A percentile compares a stretch with the other conserved stretches of the same genome.
Conservation (phyloP, 2,113 vertebrate genomes). For the Drymodes brunneopygia region DNA sequence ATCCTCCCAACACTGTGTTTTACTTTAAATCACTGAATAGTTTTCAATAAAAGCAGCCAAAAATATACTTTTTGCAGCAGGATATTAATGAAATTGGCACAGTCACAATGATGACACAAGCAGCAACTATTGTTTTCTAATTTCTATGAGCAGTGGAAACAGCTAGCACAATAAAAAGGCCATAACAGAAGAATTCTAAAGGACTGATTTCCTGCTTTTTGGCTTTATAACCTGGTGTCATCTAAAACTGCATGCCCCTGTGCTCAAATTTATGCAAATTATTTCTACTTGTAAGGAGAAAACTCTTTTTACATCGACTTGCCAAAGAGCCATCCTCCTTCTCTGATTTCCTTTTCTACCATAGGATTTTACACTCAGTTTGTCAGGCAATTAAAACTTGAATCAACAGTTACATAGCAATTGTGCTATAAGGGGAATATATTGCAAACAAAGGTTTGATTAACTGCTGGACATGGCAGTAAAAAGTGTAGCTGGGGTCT, state of each 20-base stretch:
- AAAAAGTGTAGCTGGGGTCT: not conserved
- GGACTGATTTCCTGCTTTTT: rapidly evolving
- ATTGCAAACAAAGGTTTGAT: constrained; percentile 17
- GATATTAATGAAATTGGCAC: not conserved
- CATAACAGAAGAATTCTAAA: not conserved
- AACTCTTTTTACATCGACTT: not conserved
- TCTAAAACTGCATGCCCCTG: not conserved
- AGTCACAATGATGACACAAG: not conserved
- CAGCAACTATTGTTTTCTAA: not conserved
- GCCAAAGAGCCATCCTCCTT: not conserved
- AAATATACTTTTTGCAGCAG: not conserved
- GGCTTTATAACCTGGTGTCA: not conserved
- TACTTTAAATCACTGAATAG: not conserved
- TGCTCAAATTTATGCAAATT: not conserved
- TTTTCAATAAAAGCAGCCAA: not conserved
- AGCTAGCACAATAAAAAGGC: not conserved
- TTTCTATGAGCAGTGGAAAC: not conserved
- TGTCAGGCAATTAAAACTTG: constrained; percentile 19
- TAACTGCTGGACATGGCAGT: not conserved
- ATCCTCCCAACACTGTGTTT: not conserved
- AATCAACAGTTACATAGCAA: not conserved
- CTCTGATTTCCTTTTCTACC: not conserved
- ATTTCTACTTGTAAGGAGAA: not conserved
- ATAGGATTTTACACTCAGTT: not conserved
- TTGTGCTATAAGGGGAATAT: not conserved